These are phyloP conservation scores for Leptopilina myrica DNA, from an alignment of 2,888 invertebrate species.

Conservation along the genomic window DNA sequence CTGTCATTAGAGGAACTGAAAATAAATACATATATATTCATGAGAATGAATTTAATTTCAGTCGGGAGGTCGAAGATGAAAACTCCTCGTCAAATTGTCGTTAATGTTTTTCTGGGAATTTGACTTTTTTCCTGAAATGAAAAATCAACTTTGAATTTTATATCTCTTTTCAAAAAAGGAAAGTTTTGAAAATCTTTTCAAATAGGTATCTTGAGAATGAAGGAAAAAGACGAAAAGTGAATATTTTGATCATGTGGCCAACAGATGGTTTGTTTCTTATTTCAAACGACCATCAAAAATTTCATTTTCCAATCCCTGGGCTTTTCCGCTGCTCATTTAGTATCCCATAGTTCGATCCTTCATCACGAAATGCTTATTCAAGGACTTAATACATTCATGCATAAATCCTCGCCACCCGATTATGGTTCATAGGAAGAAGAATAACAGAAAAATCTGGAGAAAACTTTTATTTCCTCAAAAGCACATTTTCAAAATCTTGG, in stretches of 20 bases:
- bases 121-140: constrained; percentile 7
- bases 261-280: constrained; percentile 64
- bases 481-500: constrained; percentile 43
- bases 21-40: too few relatives aligned
- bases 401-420: constrained; percentile 21
- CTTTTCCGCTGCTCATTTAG: constrained; percentile 46
- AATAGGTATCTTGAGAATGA: too few relatives aligned
- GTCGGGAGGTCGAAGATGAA: constrained; percentile 25
- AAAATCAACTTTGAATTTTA: constrained; percentile 13
- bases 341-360: constrained; percentile 45
- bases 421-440: constrained; percentile 22
- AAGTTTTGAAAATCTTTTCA: constrained; percentile 2
- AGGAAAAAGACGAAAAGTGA: constrained; percentile 4
- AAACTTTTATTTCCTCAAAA: constrained; percentile 34
- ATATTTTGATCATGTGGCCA: constrained; percentile 64
- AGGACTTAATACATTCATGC: constrained; percentile 45
- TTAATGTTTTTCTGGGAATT: constrained; percentile 20
- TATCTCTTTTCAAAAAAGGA: background rate
- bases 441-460: too few relatives aligned
- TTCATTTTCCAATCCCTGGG: constrained; percentile 27
- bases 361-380: constrained; percentile 58
- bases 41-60: background rate
- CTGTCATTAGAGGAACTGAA: too few relatives aligned
- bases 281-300: constrained; percentile 38
- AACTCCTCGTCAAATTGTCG: constrained; percentile 20